Evolutionary conservation across 2,113 vertebrate genomes (phyloP).

Genomic region (Sebastes fasciatus): DNA sequence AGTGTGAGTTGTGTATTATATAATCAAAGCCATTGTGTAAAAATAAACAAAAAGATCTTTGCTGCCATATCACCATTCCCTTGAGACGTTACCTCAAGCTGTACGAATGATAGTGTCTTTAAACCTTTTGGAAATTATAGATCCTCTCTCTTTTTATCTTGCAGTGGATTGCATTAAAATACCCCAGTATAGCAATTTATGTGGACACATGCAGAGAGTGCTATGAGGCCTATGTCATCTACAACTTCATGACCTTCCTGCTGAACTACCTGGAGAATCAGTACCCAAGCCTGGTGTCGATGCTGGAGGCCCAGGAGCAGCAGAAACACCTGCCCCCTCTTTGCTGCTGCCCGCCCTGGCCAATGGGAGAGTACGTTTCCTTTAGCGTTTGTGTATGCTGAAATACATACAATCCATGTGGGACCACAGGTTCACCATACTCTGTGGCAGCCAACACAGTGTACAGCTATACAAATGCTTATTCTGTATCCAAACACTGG

Average conservation of each 20-base stretch:
- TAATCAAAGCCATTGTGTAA: background rate
- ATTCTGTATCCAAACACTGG: background rate
- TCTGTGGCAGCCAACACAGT: background rate
- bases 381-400: background rate
- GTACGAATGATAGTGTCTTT: background rate
- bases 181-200: constrained; percentile 95
- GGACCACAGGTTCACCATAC: background rate
- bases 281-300: constrained; percentile 93
- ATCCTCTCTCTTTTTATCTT: constrained; percentile 42
- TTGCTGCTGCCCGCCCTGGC: constrained; percentile 96
- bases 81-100: background rate
- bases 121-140: background rate
- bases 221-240: constrained; percentile 99
- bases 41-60: background rate
- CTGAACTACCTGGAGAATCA: constrained; percentile 95
- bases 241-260: constrained; percentile 99
- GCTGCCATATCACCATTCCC: background rate
- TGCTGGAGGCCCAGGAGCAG: constrained; percentile 97
- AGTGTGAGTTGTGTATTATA: constrained; percentile 89
- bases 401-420: background rate
- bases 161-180: constrained; percentile 97
- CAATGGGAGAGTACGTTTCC: constrained; percentile 98
- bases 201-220: constrained; percentile 99
- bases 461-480: background rate
- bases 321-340: constrained; percentile 95